These are phyloP conservation scores for Sakesphorus luctuosus DNA, from an alignment of 2,113 vertebrate species.

Conservation along the genomic window DNA sequence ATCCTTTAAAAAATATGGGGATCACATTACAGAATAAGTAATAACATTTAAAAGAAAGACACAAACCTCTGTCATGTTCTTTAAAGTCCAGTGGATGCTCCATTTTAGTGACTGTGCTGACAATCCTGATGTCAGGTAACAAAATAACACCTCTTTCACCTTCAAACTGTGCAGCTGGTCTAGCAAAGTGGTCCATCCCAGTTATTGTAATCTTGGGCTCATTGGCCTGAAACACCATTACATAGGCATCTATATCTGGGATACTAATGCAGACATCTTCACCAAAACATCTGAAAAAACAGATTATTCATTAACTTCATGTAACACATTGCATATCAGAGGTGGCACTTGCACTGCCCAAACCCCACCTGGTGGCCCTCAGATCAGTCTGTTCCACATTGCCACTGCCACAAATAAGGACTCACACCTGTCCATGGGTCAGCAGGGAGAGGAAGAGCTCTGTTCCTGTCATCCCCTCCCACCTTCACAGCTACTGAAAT, in stretches of 20 bases:
- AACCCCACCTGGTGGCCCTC: background rate
- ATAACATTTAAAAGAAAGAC: background rate
- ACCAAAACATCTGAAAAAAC: conserved; percentile 90
- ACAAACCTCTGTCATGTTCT: conserved; percentile 47
- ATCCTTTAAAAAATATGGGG: background rate
- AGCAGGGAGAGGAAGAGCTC: background rate
- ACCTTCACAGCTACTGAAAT: background rate
- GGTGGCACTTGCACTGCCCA: background rate
- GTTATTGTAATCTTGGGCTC: conserved; percentile 92
- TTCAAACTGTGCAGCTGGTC: conserved; percentile 83
- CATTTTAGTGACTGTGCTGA: conserved; percentile 86
- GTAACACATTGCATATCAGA: background rate
- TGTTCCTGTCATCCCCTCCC: background rate
- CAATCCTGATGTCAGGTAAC: conserved; percentile 90
- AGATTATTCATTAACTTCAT: conserved; percentile 40
- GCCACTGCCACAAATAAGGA: background rate
- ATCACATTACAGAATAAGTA: background rate
- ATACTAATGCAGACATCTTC: conserved; percentile 95
- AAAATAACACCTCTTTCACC: conserved; percentile 80
- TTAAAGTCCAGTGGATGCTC: conserved; percentile 69
- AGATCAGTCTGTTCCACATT: background rate
- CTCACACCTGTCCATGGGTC: background rate
- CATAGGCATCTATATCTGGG: conserved; percentile 89
- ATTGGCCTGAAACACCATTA: conserved; percentile 93
- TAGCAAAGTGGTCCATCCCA: conserved; percentile 87